Percentiles rank a stretch among this genome's conserved stretches.
phyloP scores from a whole-genome alignment of 2,888 invertebrate species.

The Cheiracanthium punctorium region DNA sequence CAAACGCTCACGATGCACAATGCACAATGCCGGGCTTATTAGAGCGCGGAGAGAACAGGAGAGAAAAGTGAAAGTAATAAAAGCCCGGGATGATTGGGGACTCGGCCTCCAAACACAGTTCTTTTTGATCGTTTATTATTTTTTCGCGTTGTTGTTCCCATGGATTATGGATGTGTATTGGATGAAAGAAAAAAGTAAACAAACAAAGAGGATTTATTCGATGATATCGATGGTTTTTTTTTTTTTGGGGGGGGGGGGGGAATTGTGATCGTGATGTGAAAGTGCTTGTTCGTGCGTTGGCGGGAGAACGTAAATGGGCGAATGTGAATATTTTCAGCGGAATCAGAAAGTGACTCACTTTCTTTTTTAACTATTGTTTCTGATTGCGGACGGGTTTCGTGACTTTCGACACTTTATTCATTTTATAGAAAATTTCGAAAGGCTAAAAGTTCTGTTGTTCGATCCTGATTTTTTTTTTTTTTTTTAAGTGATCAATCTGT shows the following conservation, averaged over 20 bases:
- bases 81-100: constrained; percentile 57
- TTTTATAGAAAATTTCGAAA: no score
- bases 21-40: constrained; percentile 66
- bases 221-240: constrained; percentile 46
- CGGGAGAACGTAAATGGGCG: neutral
- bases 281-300: constrained; percentile 57
- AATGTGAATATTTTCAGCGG: neutral
- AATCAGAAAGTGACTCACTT: neutral
- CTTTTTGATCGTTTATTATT: constrained; percentile 15
- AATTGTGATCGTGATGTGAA: constrained; percentile 47
- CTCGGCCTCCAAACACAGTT: constrained; percentile 64
- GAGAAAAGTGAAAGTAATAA: constrained; percentile 30
- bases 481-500: no score
- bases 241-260: no score
- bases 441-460: no score
- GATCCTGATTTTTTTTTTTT: no score
- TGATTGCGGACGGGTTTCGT: neutral
- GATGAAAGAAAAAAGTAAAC: constrained; percentile 15
- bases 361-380: neutral
- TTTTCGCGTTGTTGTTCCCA: constrained; percentile 32
- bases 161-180: constrained; percentile 41
- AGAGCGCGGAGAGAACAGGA: constrained; percentile 57
- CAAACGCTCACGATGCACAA: constrained; percentile 44
- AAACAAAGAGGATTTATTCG: constrained; percentile 6
- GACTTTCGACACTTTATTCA: no score